Conservation (phyloP, 2,113 vertebrate species). For the Cricetomys ansorgei region DNA sequence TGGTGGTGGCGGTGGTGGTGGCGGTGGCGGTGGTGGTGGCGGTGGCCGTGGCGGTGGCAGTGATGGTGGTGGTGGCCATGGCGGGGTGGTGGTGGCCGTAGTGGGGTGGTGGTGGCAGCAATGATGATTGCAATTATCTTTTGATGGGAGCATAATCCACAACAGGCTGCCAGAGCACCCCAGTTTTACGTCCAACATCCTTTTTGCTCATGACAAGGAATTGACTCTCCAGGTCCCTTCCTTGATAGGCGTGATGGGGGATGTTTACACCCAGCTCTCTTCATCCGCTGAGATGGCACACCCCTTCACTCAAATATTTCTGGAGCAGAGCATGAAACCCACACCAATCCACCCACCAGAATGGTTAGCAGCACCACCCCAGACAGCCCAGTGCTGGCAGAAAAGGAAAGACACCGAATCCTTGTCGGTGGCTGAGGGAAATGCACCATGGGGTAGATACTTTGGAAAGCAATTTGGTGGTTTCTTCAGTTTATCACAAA, state of each 20-base stretch:
- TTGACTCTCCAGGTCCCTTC: background rate
- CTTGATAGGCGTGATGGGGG: background rate
- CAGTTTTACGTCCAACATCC: background rate
- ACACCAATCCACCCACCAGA: background rate
- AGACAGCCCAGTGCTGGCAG: background rate
- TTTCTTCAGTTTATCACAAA: background rate
- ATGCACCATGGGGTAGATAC: background rate
- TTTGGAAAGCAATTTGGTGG: background rate
- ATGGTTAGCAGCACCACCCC: background rate
- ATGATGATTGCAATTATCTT: background rate
- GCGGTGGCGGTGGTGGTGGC: no score
- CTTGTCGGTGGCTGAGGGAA: background rate
- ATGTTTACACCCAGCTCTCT: background rate
- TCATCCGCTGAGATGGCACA: background rate
- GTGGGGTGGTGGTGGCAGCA: fast-evolving
- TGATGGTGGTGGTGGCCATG: no score
- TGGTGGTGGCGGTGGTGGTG: no score
- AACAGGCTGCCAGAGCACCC: background rate
- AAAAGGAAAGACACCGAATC: background rate
- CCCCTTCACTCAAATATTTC: background rate
- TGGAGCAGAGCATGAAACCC: background rate
- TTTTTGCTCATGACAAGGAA: background rate
- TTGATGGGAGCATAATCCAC: background rate
- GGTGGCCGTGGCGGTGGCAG: no score
- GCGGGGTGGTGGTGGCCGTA: no score